Evolutionary conservation across 2,113 vertebrate species (phyloP).

Genomic region (Cinclus cinclus): DNA sequence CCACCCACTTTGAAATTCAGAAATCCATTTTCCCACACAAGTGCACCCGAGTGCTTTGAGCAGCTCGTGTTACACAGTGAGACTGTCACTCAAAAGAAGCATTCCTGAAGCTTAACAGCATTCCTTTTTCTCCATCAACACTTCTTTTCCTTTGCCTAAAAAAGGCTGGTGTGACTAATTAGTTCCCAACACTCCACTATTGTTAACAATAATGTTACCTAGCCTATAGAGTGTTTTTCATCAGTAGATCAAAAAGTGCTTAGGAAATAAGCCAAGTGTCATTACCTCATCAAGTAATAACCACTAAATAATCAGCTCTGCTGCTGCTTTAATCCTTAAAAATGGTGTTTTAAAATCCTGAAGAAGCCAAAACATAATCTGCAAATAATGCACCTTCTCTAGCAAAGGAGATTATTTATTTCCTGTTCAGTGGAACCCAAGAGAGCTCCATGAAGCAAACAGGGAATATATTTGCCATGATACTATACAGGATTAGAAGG

Average conservation of each 20-base stretch:
- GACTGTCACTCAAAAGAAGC: slow-evolving; percentile 3
- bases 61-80: not conserved
- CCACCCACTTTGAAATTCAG: not conserved
- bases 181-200: not conserved
- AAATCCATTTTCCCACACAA: slow-evolving; percentile 35
- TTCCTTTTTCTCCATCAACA: not conserved
- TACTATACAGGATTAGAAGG: not conserved
- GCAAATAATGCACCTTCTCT: slow-evolving; percentile 36
- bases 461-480: slow-evolving; percentile 34
- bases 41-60: not conserved
- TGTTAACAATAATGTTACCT: slow-evolving; percentile 36
- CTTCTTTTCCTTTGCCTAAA: not conserved
- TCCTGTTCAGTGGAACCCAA: slow-evolving; percentile 11
- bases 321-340: slow-evolving; percentile 38
- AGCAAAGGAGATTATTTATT: slow-evolving; percentile 45
- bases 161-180: slow-evolving; percentile 28
- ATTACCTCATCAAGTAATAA: slow-evolving; percentile 33
- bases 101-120: not conserved
- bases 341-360: slow-evolving; percentile 34
- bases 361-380: slow-evolving; percentile 52
- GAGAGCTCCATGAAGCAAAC: slow-evolving; percentile 12
- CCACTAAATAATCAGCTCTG: slow-evolving; percentile 26
- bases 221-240: slow-evolving; percentile 7
- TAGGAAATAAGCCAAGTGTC: slow-evolving; percentile 18
- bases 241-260: slow-evolving; percentile 44